A percentile compares a stretch with the other conserved stretches of the same genome.
These are phyloP conservation scores for Pollenia amentaria DNA, from an alignment of 2,888 invertebrate genomes.

Conservation along the genomic window DNA sequence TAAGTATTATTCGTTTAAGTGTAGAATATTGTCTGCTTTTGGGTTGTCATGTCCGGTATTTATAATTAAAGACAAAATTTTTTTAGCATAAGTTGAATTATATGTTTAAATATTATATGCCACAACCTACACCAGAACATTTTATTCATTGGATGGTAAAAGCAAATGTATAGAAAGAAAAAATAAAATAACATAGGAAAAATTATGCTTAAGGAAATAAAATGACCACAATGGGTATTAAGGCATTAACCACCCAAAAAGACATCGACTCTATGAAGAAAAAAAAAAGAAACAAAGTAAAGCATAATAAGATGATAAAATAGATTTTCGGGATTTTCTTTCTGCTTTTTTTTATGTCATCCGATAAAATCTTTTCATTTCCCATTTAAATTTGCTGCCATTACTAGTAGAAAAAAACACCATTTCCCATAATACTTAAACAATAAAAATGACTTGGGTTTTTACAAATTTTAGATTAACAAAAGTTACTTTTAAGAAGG, in stretches of 20 bases:
- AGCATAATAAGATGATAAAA: constrained; percentile 78
- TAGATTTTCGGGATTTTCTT: constrained; percentile 76
- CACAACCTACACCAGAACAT: constrained; percentile 14
- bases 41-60: constrained; percentile 53
- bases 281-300: constrained; percentile 9
- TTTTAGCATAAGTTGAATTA: constrained; percentile 43
- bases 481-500: no score
- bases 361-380: constrained; percentile 81
- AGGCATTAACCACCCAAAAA: constrained; percentile 40
- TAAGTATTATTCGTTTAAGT: not conserved
- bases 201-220: constrained; percentile 55
- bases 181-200: constrained; percentile 5
- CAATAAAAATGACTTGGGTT: not conserved
- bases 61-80: constrained; percentile 56
- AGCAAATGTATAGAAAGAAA: not conserved
- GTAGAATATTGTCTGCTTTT: not conserved
- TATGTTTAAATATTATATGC: constrained; percentile 16
- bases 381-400: constrained; percentile 71
- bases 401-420: not conserved
- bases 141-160: not conserved
- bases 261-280: not conserved
- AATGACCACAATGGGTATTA: constrained; percentile 68
- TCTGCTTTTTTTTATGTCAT: constrained; percentile 70
- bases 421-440: not conserved
- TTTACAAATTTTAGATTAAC: not conserved